Evolutionary conservation across 2,888 invertebrate genomes (phyloP), one percentile per base, ranked within the genome.

Genomic region (Punctoribates punctum): DNA sequence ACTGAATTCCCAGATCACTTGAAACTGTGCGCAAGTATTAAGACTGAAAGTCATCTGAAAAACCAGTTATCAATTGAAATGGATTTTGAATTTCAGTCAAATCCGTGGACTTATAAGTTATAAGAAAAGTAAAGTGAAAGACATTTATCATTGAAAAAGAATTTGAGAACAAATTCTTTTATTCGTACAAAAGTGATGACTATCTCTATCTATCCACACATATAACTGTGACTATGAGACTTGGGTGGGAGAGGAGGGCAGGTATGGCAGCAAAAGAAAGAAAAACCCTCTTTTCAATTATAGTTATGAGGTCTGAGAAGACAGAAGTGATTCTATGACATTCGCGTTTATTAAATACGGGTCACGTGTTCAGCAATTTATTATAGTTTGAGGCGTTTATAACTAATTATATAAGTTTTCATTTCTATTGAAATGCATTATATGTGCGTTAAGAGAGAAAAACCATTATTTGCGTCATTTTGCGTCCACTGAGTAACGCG

Each of bases 371-470:
- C n/a, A 8, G 8, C 15, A 8, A n/a, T 15, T 34, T 11, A 9
- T 67, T 67, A 38, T n/a, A 34, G 38, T 38, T 38, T 15, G 38
- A 67, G 65, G 65, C 65, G 38, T 42, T 42, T 42, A 38, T 67
- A 34, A 67, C 65, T 67, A 67, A 67, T 67, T 67, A 67, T 67
- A 67, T 67, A 67, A 67, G 38, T 67, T n/a, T 67, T 67, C n/a
- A 67, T 15, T 38, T n/a, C 34, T 67, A 20, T 60, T 60, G 29
- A 60, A 60, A 29, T 60, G 27, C 4, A 60, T 15, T 29, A 15
- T 60, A 29, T 60, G 60, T 29, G 20, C 13, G 25, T 42, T 42
- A 42, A 13, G 42, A 42, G 13, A 25, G 23, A 51, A 57, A 23
- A 23, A 20, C 25, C 20, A 13, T 60, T 29, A 60, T 60, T 60